A percentile compares a stretch with the other conserved stretches of the same genome.
Conservation (phyloP, 2,888 invertebrate genomes). For the Lomographa bimaculata region DNA sequence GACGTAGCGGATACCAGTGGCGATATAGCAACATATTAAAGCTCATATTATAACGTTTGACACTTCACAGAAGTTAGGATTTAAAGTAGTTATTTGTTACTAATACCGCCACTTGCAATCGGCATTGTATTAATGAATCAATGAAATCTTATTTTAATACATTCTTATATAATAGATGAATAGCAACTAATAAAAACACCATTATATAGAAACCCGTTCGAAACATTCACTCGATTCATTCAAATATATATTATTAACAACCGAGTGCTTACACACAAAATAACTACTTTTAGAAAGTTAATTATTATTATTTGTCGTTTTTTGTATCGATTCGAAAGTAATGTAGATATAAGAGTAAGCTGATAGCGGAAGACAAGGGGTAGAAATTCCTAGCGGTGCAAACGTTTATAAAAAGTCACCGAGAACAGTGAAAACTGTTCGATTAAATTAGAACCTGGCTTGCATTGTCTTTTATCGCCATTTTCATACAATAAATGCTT, state of each 20-base stretch:
- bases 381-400: constrained; percentile 8
- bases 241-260: constrained; percentile 14
- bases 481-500: too few relatives aligned
- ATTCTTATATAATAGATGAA: not conserved
- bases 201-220: constrained; percentile 1
- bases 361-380: constrained; percentile 15
- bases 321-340: constrained; percentile 32
- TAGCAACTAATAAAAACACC: constrained; percentile 6
- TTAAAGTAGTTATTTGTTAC: not conserved
- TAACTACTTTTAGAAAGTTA: constrained; percentile 33
- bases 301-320: constrained; percentile 37
- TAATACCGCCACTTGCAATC: constrained; percentile 1
- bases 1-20: not conserved
- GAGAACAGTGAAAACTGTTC: not conserved
- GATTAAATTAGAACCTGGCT: not conserved
- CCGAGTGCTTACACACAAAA: constrained; percentile 30
- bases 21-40: constrained; percentile 7
- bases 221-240: constrained; percentile 7
- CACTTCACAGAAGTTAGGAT: constrained; percentile 18
- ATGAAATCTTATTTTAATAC: not conserved
- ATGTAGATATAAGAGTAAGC: constrained; percentile 19
- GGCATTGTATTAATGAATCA: not conserved
- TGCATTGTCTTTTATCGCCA: not conserved
- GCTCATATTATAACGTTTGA: not conserved
- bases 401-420: not conserved